Evolutionary conservation across 2,113 vertebrate species (phyloP).

Genomic region (Hyperopisus bebe): DNA sequence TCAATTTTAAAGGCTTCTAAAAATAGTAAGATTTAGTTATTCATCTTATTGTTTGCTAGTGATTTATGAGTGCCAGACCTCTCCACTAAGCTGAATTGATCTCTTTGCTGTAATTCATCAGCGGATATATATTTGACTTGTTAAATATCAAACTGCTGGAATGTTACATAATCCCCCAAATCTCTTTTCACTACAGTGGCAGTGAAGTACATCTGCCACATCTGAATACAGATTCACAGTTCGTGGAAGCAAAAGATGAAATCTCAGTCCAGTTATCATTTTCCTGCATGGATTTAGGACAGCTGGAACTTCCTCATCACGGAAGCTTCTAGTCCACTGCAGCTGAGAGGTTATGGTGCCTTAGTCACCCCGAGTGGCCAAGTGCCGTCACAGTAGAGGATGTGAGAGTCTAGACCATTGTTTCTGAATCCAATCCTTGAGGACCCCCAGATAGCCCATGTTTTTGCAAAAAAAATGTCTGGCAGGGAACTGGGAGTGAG

Average conservation of each 20-base stretch:
- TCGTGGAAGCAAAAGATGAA: neutral
- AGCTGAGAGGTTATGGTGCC: neutral
- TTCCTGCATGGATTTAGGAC: neutral
- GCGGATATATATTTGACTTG: neutral
- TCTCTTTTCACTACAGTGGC: neutral
- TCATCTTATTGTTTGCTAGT: neutral
- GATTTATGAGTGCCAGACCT: neutral
- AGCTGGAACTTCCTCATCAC: neutral
- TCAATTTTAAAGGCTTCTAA: neutral
- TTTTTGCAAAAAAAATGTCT: too few species aligned
- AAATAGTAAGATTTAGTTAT: neutral
- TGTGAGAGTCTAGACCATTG: neutral
- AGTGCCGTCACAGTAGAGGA: neutral
- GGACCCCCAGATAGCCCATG: neutral
- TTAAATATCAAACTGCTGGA: neutral
- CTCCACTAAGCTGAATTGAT: neutral
- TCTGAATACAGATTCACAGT: neutral
- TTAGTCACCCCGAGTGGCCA: neutral
- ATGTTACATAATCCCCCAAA: neutral
- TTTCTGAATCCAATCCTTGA: neutral
- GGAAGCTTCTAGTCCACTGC: neutral
- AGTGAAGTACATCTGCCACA: neutral
- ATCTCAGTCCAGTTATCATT: neutral
- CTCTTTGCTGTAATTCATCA: neutral
- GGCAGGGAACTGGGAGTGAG: neutral